Evolutionary conservation across 1,140 invertebrate genomes (phyloP).

Genomic region (Platorchestia sp.): DNA sequence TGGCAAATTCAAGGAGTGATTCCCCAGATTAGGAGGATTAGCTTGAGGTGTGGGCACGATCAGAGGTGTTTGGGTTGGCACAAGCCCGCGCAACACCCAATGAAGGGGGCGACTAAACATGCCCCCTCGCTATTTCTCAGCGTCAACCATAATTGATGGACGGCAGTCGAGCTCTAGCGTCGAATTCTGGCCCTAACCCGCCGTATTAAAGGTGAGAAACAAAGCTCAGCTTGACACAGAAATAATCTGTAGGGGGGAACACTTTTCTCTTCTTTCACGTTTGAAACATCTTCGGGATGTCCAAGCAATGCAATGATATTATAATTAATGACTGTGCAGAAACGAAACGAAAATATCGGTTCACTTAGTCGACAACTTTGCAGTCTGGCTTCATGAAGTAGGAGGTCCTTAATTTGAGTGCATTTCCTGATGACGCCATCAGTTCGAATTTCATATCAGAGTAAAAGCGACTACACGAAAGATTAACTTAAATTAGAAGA

Average conservation of each 20-base stretch:
- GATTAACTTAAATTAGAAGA: too few relatives aligned
- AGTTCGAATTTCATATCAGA: too few relatives aligned
- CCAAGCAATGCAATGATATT: neutral
- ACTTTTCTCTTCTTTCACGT: neutral
- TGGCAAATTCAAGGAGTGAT: conserved; percentile 40
- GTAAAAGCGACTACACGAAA: too few relatives aligned
- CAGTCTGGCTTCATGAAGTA: too few relatives aligned
- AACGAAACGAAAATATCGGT: neutral
- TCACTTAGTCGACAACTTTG: too few relatives aligned
- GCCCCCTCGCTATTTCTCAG: conserved; percentile 16
- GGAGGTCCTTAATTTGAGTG: too few relatives aligned
- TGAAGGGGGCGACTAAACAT: conserved; percentile 36
- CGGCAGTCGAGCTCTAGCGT: neutral
- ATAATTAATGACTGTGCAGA: neutral
- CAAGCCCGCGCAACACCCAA: conserved; percentile 8
- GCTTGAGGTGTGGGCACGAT: neutral
- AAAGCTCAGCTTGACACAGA: neutral
- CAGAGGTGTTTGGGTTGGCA: conserved; percentile 49
- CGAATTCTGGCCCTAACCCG: neutral
- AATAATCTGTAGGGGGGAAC: neutral
- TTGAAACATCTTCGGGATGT: too few relatives aligned
- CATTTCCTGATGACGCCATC: too few relatives aligned
- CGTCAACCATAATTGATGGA: conserved; percentile 35
- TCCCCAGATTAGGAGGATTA: conserved; percentile 44
- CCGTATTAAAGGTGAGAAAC: neutral